phyloP scores from a whole-genome alignment of 2,888 invertebrate species.

The Apodemia hepburni region DNA sequence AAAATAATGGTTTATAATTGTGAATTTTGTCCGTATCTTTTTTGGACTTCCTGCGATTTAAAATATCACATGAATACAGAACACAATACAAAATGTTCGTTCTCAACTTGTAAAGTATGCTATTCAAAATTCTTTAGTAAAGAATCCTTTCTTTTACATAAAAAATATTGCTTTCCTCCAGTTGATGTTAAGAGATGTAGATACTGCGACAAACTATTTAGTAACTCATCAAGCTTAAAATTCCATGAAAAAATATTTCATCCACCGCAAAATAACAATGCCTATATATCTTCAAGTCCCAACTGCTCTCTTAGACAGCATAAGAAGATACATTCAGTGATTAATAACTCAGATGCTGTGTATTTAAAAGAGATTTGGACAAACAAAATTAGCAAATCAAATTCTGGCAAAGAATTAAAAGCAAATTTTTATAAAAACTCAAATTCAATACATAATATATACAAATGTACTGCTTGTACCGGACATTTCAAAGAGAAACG shows the following conservation, averaged over 20 bases:
- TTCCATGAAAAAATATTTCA: slow-evolving; percentile 62
- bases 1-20: slow-evolving; percentile 42
- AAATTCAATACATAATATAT: slow-evolving; percentile 60
- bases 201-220: slow-evolving; percentile 61
- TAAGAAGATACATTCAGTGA: slow-evolving; percentile 40
- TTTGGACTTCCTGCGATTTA: slow-evolving; percentile 47
- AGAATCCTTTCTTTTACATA: slow-evolving; percentile 49
- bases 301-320: slow-evolving; percentile 62
- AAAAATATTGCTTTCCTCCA: slow-evolving; percentile 52
- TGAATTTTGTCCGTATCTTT: slow-evolving; percentile 48
- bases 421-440: neutral
- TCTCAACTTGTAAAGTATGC: slow-evolving; percentile 60
- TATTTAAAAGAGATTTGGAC: slow-evolving; percentile 33
- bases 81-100: slow-evolving; percentile 51
- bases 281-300: slow-evolving; percentile 53
- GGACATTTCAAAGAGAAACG: slow-evolving; percentile 64
- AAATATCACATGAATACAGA: slow-evolving; percentile 53
- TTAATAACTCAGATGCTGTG: slow-evolving; percentile 43
- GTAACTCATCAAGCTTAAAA: slow-evolving; percentile 55
- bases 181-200: slow-evolving; percentile 49
- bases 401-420: neutral
- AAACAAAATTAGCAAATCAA: slow-evolving; percentile 32
- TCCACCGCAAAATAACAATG: slow-evolving; percentile 45
- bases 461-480: slow-evolving; percentile 64
- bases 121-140: slow-evolving; percentile 57